Base-by-base conservation (phyloP, 2,113 vertebrate species). In the Ameiurus melas region DNA sequence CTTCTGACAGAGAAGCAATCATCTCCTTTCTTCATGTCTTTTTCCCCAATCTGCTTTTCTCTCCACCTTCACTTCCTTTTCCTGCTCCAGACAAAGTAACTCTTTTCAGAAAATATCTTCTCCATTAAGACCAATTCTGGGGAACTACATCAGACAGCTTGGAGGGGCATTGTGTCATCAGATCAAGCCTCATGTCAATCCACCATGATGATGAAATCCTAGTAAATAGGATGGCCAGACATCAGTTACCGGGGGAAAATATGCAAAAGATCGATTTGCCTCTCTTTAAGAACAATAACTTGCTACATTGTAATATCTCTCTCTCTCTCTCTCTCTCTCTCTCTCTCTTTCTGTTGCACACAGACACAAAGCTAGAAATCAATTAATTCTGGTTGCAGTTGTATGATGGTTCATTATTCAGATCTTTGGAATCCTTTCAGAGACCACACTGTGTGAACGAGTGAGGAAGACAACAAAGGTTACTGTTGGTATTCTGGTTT, bases 401-500 rank as follows among this genome's bases (percentile, higher is more conserved):
- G 39, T 88, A 88, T 88, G 71, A 85, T 47, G 83, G 55, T 78
- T 79, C 83, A 90, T 90, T 89, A 87, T 36, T 86, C 81, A 64
- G 33, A 60, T 79, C 85, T 85, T 86, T 89, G 57, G 87, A 77
- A 64, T 88, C 57, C 58, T 84, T 87, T 87, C 68, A 73, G 68
- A 83, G 53, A 78, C 57, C 85, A 83, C 58, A 80, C 43, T 51
- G 83, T 39, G 82, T 66, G 68, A 85, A 60, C 47, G 86, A 78
- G 55, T 78, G 58, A 75, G 55, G 70, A 83, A 84, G 77, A 90
- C 85, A 87, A 87, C 88, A 90, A 89, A 90, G 85, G 90, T 89
- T 89, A 85, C 77, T 85, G 80, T 87, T 89, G 88, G 77, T 58
- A 85, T 86, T 87, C 85, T 89, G 83, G 62, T 70, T 89, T 87